Evolutionary conservation across 2,888 invertebrate species (phyloP), one percentile per base, ranked within the genome.

Genomic region (Unio pictorum): DNA sequence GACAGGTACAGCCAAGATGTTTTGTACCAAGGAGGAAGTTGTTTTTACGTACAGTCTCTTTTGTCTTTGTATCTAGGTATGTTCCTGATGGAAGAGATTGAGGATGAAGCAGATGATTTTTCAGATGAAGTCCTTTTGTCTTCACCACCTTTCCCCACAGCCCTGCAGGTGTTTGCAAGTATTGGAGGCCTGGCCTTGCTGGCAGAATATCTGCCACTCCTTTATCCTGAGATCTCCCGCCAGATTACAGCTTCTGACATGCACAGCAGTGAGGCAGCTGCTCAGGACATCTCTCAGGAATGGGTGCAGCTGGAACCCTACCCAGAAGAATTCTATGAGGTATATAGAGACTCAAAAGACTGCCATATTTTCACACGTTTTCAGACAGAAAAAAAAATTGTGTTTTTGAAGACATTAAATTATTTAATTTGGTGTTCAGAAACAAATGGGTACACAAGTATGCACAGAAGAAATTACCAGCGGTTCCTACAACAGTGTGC

Each of bases 171-270:
- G 81, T 97, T 98, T 91, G 96, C 96, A 66, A 93, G 94, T 75
- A 94, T 94, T 80, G 97, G 97, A 70, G 97, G 97, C 3, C 92
- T 98, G 70, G 96, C 96, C 20, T 92, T 97, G 72, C 91, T 98
- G 73, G 97, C 97, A 0, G 95, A 95, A 85, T 95, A 96, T 81
- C 92, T 98, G 84, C 97, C 97, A 1, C 93, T 96, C 0, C 94
- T 97, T 26, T 96, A 95, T 91, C 95, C 96, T 7, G 95, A 96
- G 77, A 91, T 92, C 20, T 91, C 92, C n/a, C 92, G 93, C 80
- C 92, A 93, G 73, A 77, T 79, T 17, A 73, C 72, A n/a, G 78
- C 76, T 26, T 60, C 69, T 34, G 65, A 62, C 45, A 64, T 66
- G 23, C 70, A 71, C 54, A 72, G 69, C 20, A 68, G 68, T 26